A percentile compares a stretch with the other conserved stretches of the same genome.
phyloP scores from a whole-genome alignment of 2,113 vertebrate genomes.

The Psammodynastes pulverulentus region DNA sequence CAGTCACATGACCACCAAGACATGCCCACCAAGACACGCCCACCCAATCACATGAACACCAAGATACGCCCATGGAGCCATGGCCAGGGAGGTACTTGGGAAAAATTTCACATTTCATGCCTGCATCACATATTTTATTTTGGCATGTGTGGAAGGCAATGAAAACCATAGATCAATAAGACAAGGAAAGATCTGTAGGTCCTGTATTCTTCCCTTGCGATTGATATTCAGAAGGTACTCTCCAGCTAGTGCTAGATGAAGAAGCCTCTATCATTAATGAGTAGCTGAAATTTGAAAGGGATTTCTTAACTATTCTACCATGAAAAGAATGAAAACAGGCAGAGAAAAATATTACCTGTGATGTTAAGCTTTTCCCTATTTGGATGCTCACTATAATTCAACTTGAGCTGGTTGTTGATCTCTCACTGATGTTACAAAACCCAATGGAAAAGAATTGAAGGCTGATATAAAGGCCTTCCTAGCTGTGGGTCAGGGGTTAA shows the following conservation, averaged over 20 bases:
- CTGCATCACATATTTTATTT: constrained; percentile 24
- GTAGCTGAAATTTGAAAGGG: background rate
- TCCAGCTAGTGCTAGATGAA: constrained; percentile 17
- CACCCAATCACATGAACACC: too few relatives aligned
- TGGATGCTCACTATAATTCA: constrained; percentile 1
- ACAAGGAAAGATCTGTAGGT: background rate
- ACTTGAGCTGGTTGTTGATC: constrained; percentile 11
- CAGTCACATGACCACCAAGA: too few relatives aligned
- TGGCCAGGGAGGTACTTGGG: too few relatives aligned
- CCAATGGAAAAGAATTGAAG: constrained; percentile 9
- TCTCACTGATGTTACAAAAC: background rate
- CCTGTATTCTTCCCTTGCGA: background rate
- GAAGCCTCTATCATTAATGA: background rate
- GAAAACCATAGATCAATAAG: background rate
- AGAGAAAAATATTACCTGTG: background rate
- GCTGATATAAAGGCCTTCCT: background rate
- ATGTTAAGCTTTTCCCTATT: background rate
- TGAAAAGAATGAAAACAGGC: background rate
- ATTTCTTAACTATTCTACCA: background rate
- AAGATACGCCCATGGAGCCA: too few relatives aligned
- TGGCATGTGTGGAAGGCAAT: background rate
- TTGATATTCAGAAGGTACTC: background rate
- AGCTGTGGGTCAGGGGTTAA: background rate
- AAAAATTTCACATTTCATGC: too few relatives aligned
- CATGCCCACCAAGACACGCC: too few relatives aligned